These are phyloP conservation scores for Selene dorsalis DNA, from an alignment of 2,797 vertebrate genomes.

Conservation along the genomic window DNA sequence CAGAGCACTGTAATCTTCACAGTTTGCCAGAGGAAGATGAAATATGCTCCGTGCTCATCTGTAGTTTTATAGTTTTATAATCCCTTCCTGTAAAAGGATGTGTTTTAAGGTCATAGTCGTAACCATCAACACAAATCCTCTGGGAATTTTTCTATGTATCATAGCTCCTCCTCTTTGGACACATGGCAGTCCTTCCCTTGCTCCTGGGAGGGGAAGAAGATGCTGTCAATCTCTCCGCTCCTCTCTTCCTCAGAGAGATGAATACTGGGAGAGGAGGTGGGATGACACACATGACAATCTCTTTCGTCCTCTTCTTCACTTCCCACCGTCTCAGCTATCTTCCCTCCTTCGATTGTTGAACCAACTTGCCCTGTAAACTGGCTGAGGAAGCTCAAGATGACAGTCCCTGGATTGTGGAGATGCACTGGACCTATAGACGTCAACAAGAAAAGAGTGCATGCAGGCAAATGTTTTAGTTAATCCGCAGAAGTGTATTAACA, in stretches of 20 bases:
- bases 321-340: slow-evolving; percentile 17
- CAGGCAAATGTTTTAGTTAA: slow-evolving; percentile 11
- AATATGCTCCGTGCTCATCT: slow-evolving; percentile 4
- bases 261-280: slow-evolving; percentile 67
- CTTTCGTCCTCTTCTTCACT: slow-evolving; percentile 53
- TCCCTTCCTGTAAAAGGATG: slow-evolving; percentile 9
- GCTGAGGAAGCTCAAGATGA: slow-evolving; percentile 84
- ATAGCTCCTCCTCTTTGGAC: slow-evolving; percentile 82
- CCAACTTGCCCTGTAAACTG: slow-evolving; percentile 76
- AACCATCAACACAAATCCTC: slow-evolving; percentile 18
- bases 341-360: slow-evolving; percentile 45
- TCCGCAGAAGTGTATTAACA: neutral
- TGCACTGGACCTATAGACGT: slow-evolving; percentile 79
- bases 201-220: slow-evolving; percentile 83
- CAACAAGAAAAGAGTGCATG: neutral
- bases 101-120: neutral
- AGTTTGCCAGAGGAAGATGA: slow-evolving; percentile 30
- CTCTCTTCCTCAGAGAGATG: slow-evolving; percentile 82
- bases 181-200: slow-evolving; percentile 84
- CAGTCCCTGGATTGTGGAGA: slow-evolving; percentile 81
- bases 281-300: slow-evolving; percentile 60
- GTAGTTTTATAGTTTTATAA: slow-evolving; percentile 26
- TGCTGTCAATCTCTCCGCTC: slow-evolving; percentile 61
- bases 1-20: slow-evolving; percentile 1
- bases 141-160: slow-evolving; percentile 25